These are phyloP conservation scores for Gymnarchus niloticus DNA, from an alignment of 2,113 vertebrate genomes.

Conservation along the genomic window DNA sequence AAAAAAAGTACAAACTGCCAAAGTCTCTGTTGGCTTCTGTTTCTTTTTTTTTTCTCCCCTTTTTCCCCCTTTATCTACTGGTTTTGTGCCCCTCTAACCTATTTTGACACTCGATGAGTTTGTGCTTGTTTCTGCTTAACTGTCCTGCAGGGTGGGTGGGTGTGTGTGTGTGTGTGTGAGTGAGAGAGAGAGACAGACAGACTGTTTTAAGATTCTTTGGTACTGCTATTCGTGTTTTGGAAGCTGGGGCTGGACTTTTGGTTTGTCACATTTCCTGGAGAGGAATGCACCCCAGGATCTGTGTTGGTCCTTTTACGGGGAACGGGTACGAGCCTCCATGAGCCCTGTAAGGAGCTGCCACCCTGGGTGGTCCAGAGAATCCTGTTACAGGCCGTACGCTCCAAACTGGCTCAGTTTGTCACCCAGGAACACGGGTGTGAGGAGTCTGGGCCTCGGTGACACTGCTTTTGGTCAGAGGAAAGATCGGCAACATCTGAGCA, in stretches of 20 bases:
- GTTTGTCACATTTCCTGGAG: neutral
- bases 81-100: neutral
- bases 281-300: neutral
- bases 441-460: neutral
- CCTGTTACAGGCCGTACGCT: neutral
- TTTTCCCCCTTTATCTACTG: neutral
- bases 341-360: neutral
- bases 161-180: neutral
- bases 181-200: too few relatives aligned
- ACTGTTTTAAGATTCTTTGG: neutral
- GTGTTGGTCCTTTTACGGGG: neutral
- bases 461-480: neutral
- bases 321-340: neutral
- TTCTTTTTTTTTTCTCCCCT: neutral
- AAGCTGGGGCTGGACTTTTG: neutral
- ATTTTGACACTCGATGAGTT: neutral
- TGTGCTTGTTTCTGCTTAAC: neutral
- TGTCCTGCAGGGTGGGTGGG: neutral
- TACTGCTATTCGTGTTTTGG: neutral
- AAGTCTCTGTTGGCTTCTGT: neutral
- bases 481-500: neutral
- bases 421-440: neutral
- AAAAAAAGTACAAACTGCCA: neutral
- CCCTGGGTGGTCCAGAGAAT: neutral
- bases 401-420: neutral